Evolutionary conservation across 2,797 vertebrate genomes (phyloP).

Genomic region (Adrianichthys oophorus): DNA sequence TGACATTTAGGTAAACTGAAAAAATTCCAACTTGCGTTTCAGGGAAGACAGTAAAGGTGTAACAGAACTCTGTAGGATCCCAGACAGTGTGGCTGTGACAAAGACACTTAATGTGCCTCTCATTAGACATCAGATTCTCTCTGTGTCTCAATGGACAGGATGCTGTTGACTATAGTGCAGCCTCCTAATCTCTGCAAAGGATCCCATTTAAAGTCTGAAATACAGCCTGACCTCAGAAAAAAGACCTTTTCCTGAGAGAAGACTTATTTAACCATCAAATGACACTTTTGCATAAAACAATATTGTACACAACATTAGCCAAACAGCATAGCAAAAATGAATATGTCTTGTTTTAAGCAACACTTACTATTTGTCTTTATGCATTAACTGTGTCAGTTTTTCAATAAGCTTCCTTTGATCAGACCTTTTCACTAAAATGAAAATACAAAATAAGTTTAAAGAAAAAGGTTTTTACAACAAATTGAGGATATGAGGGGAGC

Average conservation of each 20-base stretch:
- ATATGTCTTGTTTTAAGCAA: no score
- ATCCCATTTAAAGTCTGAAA: constrained; percentile 45
- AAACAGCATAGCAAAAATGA: no score
- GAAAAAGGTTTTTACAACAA: no score
- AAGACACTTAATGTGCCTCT: constrained; percentile 62
- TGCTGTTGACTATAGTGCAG: constrained; percentile 46
- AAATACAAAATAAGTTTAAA: no score
- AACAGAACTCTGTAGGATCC: constrained; percentile 53
- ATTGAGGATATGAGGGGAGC: no score
- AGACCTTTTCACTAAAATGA: no score
- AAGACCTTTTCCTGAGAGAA: constrained; percentile 19
- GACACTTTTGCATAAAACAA: background rate
- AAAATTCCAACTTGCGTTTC: constrained; percentile 21
- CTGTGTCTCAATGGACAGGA: constrained; percentile 47
- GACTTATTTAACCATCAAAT: background rate
- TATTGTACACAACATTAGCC: no score
- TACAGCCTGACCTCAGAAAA: constrained; percentile 48
- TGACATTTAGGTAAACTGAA: constrained; percentile 16
- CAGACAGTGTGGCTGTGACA: constrained; percentile 61
- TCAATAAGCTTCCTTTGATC: no score
- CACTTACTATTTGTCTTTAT: no score
- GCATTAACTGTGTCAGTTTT: no score
- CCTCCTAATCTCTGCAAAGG: constrained; percentile 36
- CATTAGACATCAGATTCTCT: constrained; percentile 63
- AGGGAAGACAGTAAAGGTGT: constrained; percentile 30